Evolutionary conservation across 2,113 vertebrate genomes (phyloP).

Genomic region (Alligator mississippiensis): DNA sequence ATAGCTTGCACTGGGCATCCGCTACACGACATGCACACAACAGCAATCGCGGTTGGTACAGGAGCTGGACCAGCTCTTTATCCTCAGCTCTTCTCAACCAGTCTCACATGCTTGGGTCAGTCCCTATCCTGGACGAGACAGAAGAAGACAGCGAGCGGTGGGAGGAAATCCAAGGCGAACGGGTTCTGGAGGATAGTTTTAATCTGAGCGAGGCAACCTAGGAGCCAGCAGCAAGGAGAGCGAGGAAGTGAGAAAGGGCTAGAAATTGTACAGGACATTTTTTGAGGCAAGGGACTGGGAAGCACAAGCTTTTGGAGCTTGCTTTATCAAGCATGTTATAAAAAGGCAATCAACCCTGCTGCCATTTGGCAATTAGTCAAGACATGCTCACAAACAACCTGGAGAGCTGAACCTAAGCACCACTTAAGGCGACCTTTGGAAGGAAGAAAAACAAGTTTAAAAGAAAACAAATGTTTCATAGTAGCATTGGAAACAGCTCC

Average conservation of each 20-base stretch:
- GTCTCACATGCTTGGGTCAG: fast-evolving
- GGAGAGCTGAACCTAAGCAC: slow-evolving; percentile 35
- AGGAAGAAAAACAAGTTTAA: slow-evolving; percentile 74
- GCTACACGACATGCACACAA: fast-evolving
- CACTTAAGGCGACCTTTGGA: slow-evolving; percentile 65
- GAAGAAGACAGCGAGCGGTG: background rate
- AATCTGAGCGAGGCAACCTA: background rate
- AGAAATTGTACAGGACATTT: background rate
- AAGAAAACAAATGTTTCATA: slow-evolving; percentile 56
- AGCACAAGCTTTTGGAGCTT: background rate
- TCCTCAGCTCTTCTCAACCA: fast-evolving
- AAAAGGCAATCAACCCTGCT: slow-evolving; percentile 2
- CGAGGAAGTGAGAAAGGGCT: background rate
- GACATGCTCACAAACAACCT: slow-evolving; percentile 20
- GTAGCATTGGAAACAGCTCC: background rate
- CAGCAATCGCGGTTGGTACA: fast-evolving
- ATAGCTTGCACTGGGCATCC: background rate
- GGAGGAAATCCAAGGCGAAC: fast-evolving
- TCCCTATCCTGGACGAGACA: fast-evolving
- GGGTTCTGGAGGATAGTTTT: background rate
- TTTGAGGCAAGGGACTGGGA: background rate
- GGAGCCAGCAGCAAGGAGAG: background rate
- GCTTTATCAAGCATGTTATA: background rate
- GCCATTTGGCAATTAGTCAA: slow-evolving; percentile 66
- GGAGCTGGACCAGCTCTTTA: background rate